Evolutionary conservation across 2,113 vertebrate genomes (phyloP).

Genomic region (Epinephelus fuscoguttatus): DNA sequence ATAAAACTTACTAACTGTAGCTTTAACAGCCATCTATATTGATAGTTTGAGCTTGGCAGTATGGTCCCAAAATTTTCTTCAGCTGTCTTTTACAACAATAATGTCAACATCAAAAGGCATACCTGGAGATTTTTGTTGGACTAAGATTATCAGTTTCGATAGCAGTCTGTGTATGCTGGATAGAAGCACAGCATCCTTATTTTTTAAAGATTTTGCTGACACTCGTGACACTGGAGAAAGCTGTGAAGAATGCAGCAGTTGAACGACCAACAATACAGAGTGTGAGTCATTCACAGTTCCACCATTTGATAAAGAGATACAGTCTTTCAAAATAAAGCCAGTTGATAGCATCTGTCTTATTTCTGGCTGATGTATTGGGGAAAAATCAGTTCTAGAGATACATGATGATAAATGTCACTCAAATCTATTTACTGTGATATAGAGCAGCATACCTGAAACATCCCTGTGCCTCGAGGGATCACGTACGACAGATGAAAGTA

Average conservation of each 20-base stretch:
- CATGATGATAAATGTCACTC: constrained; percentile 23
- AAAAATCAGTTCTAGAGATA: background rate
- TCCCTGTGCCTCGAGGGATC: background rate
- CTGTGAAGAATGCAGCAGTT: constrained; percentile 2
- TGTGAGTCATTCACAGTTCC: constrained; percentile 4
- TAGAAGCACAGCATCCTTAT: background rate
- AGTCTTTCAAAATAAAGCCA: constrained; percentile 16
- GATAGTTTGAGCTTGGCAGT: background rate
- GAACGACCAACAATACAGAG: background rate
- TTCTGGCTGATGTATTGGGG: background rate
- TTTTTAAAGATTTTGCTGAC: background rate
- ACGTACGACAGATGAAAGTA: constrained; percentile 30
- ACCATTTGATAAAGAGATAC: constrained; percentile 18
- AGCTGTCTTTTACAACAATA: background rate
- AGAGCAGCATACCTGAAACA: background rate
- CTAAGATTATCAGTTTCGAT: constrained; percentile 36
- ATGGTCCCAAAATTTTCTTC: background rate
- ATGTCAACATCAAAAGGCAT: background rate
- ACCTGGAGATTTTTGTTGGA: background rate
- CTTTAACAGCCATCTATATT: background rate
- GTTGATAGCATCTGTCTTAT: background rate
- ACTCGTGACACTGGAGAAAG: background rate
- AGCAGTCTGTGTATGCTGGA: background rate
- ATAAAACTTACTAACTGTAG: background rate
- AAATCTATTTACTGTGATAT: constrained; percentile 19